Conservation (phyloP, 2,797 vertebrate genomes). For the Cuculus canorus region DNA sequence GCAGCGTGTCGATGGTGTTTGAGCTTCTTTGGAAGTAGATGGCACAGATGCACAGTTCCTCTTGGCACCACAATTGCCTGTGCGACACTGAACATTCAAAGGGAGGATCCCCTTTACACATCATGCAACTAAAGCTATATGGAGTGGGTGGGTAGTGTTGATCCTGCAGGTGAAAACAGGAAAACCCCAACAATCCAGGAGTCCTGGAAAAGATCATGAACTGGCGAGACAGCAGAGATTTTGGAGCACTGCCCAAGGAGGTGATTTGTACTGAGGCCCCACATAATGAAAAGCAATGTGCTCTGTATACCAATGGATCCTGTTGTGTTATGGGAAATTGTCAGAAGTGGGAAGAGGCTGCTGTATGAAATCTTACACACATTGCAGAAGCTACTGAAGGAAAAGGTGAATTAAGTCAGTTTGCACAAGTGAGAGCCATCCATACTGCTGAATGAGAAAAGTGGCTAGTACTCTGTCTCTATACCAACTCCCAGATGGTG, state of each 20-base stretch:
- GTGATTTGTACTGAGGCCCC: not conserved
- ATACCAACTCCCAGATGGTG: rapidly evolving
- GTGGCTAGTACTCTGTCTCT: not conserved
- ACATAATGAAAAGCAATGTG: not conserved
- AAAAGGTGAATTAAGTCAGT: not conserved
- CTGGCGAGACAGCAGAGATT: not conserved
- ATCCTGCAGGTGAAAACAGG: not conserved
- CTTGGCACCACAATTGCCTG: not conserved
- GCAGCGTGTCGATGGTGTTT: not conserved
- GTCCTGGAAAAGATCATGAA: not conserved
- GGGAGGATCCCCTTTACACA: not conserved
- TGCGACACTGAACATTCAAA: not conserved
- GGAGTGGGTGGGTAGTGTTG: not conserved
- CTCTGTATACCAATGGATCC: not conserved
- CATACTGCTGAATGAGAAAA: not conserved
- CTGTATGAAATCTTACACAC: not conserved
- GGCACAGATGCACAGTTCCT: not conserved
- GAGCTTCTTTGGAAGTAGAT: not conserved
- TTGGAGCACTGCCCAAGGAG: not conserved
- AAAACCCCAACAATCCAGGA: not conserved
- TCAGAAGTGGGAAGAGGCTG: not conserved
- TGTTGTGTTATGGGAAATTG: not conserved
- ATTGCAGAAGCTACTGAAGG: not conserved
- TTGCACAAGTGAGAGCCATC: not conserved
- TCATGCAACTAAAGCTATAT: rapidly evolving